Evolutionary conservation across 2,888 invertebrate genomes (phyloP), one percentile per base, ranked within the genome.

Genomic region (Alsophila aescularia): DNA sequence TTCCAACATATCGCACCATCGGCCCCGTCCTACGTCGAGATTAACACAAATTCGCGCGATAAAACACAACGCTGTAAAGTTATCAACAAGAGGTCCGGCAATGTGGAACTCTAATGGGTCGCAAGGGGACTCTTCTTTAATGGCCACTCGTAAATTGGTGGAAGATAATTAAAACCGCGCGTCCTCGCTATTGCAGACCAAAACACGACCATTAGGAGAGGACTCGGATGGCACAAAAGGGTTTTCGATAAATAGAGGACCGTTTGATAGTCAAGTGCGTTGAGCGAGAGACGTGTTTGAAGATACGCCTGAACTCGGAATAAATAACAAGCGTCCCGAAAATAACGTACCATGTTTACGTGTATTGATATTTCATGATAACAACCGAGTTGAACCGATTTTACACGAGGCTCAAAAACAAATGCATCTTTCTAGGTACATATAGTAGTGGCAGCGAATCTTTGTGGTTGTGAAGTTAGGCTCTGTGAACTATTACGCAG

Each of bases 131-230:
- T 75, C 75, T 87, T 78, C 88, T 90, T 87, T 90, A 90, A 90
- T 87, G 87, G 87, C 79, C 81, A 87, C 86, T 87, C 90, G 90
- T 91, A 91, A 91, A 91, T 90, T 90, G 90, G 81, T 84, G 85
- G 90, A 89, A 90, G 90, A 91, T 90, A 91, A 91, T 90, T 91
- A 90, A 90, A 91, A 91, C 87, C 84, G 84, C 82, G 77, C 83
- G 64, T 81, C 82, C 83, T 70, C 79, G 78, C 76, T 75, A 71
- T 70, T 72, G 71, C 73, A 73, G 85, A 81, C 90, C 89, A 86
- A 88, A 90, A 90, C 90, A 90, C 68, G 75, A 74, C 87, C 85
- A 87, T 90, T 90, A 89, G 75, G 72, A 64, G 77, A 79, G 80
- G 79, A 79, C 73, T 73, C 69, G 78, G 68, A 78, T 79, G 62